phyloP scores from a whole-genome alignment of 2,797 vertebrate species.

The Trichosurus vulpecula region DNA sequence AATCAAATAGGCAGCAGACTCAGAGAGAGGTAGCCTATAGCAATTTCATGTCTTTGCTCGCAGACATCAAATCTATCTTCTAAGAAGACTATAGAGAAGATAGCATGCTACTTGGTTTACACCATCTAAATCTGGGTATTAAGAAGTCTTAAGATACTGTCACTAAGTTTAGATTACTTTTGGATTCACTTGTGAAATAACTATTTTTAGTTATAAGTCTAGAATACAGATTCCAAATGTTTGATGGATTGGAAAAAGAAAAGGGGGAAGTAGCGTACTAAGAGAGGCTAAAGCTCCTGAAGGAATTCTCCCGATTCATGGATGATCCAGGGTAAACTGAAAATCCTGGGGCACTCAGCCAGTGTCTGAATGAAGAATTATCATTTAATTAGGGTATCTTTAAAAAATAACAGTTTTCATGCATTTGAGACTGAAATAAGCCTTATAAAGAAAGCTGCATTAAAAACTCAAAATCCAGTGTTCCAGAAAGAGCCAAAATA shows the following conservation, averaged over 20 bases:
- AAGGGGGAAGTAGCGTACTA: background rate
- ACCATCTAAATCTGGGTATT: constrained; percentile 71
- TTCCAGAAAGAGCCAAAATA: background rate
- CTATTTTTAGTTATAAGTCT: constrained; percentile 61
- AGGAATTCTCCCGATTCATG: constrained; percentile 17
- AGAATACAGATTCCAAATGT: background rate
- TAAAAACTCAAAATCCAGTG: constrained; percentile 10
- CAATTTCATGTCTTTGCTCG: constrained; percentile 79
- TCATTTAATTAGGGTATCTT: background rate
- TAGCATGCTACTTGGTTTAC: constrained; percentile 76
- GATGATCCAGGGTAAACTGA: background rate
- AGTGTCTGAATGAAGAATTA: background rate
- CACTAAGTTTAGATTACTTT: constrained; percentile 63
- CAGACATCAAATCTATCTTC: constrained; percentile 80
- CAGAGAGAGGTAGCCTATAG: constrained; percentile 77
- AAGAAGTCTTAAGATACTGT: constrained; percentile 69
- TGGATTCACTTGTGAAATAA: constrained; percentile 67
- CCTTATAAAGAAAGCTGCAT: background rate
- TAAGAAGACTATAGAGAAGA: constrained; percentile 75
- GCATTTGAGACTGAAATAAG: constrained; percentile 14
- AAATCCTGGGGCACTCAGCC: constrained; percentile 21
- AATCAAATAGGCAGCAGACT: constrained; percentile 81
- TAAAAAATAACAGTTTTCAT: background rate
- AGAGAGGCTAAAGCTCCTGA: constrained; percentile 15
- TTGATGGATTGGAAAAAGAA: background rate